Evolutionary conservation across 2,797 vertebrate species (phyloP).

Genomic region (Prunella strophiata): DNA sequence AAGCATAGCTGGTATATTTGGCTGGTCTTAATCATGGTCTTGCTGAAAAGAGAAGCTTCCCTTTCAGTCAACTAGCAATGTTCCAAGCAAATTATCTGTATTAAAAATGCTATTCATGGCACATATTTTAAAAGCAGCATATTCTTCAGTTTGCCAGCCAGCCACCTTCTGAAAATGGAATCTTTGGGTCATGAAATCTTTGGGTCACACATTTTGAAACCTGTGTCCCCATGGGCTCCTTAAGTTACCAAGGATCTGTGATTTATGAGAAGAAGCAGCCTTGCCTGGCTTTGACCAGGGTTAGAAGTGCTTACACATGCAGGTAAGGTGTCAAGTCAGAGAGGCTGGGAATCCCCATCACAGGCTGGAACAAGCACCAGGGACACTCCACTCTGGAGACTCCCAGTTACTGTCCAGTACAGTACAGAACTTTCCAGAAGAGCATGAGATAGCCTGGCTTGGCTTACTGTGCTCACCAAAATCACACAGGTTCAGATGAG

Average conservation of each 20-base stretch:
- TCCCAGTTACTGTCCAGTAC: neutral
- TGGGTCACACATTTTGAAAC: neutral
- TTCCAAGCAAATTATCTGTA: neutral
- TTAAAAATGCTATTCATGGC: neutral
- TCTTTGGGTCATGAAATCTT: neutral
- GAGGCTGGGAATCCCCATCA: neutral
- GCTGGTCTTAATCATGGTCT: neutral
- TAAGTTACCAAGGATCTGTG: neutral
- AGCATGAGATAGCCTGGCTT: neutral
- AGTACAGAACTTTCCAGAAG: neutral
- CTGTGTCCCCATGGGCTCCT: neutral
- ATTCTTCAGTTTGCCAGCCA: neutral
- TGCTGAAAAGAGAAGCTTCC: neutral
- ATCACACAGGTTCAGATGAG: neutral
- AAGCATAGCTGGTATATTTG: neutral
- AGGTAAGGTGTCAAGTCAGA: neutral
- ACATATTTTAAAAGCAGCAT: neutral
- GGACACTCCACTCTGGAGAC: neutral
- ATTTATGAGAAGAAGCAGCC: neutral
- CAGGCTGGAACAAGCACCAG: neutral
- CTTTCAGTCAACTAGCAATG: neutral
- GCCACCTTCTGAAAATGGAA: neutral
- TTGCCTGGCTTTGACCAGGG: neutral
- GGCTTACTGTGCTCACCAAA: neutral
- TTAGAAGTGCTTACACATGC: fast-evolving